Conservation (phyloP, 2,888 invertebrate species). For the Colostygia pectinataria region DNA sequence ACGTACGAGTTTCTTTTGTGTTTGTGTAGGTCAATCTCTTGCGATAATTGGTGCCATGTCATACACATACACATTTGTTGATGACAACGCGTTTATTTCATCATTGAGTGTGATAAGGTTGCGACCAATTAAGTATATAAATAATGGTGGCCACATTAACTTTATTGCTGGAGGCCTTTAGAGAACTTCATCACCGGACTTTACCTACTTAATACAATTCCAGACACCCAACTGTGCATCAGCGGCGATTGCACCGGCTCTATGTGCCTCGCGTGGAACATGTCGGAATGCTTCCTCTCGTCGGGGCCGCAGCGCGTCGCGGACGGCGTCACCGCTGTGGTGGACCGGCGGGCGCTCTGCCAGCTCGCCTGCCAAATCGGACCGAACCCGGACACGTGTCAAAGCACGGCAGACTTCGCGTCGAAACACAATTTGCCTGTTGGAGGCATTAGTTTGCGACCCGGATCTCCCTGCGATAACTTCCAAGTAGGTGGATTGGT, state of each 20-base stretch:
- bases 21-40: too few species aligned
- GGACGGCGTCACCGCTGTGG: conserved; percentile 80
- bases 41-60: too few species aligned
- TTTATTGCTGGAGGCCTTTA: too few species aligned
- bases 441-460: conserved; percentile 93
- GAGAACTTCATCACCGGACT: too few species aligned
- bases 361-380: conserved; percentile 98
- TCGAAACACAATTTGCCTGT: conserved; percentile 85
- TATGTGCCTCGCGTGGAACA: conserved; percentile 96
- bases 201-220: too few species aligned
- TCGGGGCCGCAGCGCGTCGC: conserved; percentile 85
- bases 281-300: conserved; percentile 97
- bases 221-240: conserved; percentile 90
- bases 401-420: conserved; percentile 94
- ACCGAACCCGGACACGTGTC: conserved; percentile 87
- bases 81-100: too few species aligned
- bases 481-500: conserved; percentile 96
- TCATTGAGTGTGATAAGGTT: too few species aligned
- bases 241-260: conserved; percentile 97
- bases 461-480: conserved; percentile 99
- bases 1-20: too few species aligned
- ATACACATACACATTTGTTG: too few species aligned
- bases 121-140: too few species aligned
- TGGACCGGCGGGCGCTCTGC: conserved; percentile 93
- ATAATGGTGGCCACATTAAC: too few species aligned